Evolutionary conservation across 2,888 invertebrate species (phyloP).

Genomic region (Drosophila borborema): DNA sequence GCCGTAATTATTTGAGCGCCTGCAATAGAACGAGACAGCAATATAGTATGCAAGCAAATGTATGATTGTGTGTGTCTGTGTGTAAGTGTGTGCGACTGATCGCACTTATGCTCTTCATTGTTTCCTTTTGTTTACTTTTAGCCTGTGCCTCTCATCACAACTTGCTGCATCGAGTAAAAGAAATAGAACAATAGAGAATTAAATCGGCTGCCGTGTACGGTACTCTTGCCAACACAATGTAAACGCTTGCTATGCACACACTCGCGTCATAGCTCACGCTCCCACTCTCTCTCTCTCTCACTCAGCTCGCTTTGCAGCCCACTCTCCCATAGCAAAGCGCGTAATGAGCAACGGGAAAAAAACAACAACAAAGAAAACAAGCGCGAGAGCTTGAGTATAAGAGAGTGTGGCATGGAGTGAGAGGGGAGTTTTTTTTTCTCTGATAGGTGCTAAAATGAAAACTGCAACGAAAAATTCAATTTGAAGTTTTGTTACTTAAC

Average conservation of each 20-base stretch:
- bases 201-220: conserved; percentile 56
- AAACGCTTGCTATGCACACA: conserved; percentile 19
- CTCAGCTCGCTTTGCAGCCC: neutral
- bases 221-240: conserved; percentile 66
- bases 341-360: conserved; percentile 60
- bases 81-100: conserved; percentile 6
- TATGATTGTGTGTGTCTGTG: neutral
- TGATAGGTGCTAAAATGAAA: conserved; percentile 78
- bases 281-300: too few species aligned
- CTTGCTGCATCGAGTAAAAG: neutral
- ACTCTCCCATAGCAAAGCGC: conserved; percentile 6
- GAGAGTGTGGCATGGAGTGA: conserved; percentile 21
- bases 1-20: conserved; percentile 45
- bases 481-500: conserved; percentile 81
- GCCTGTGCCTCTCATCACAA: too few species aligned
- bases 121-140: conserved; percentile 21
- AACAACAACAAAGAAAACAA: conserved; percentile 5
- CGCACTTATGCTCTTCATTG: conserved; percentile 1
- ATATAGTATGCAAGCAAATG: neutral
- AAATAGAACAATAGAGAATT: conserved; percentile 35
- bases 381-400: neutral
- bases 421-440: conserved; percentile 66
- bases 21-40: conserved; percentile 12
- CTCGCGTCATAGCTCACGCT: neutral
- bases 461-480: conserved; percentile 76